Percentiles rank a stretch among this genome's conserved stretches.
These are phyloP conservation scores for Pyrrhia umbra DNA, from an alignment of 2,888 invertebrate species.

Conservation along the genomic window DNA sequence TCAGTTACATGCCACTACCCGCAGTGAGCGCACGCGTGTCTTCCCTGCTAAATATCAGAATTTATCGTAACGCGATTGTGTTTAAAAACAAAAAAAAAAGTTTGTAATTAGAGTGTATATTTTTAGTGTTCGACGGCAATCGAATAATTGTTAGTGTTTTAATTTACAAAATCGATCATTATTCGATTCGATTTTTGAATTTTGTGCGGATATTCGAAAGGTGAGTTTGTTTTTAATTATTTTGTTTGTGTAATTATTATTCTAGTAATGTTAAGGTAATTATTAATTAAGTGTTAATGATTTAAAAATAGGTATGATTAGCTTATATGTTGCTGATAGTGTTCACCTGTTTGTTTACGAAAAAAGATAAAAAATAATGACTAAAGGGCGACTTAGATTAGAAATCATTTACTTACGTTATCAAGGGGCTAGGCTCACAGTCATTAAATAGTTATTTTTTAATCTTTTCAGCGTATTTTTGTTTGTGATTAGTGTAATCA, in stretches of 20 bases:
- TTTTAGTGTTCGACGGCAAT: constrained; percentile 12
- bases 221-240: constrained; percentile 32
- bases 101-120: constrained; percentile 4
- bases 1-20: constrained; percentile 46
- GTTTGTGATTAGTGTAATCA: constrained; percentile 13
- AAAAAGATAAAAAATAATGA: constrained; percentile 21
- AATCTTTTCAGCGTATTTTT: constrained; percentile 7
- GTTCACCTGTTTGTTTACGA: constrained; percentile 13
- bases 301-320: constrained; percentile 10
- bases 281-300: constrained; percentile 1
- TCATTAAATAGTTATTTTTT: constrained; percentile 18
- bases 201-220: constrained; percentile 24
- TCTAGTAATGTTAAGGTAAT: neutral
- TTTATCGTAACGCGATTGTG: constrained; percentile 31
- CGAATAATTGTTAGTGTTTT: constrained; percentile 10
- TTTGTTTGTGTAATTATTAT: too few relatives aligned
- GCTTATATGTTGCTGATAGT: constrained; percentile 20
- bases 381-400: constrained; percentile 22
- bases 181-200: constrained; percentile 1
- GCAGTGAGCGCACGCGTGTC: constrained; percentile 43
- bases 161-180: neutral
- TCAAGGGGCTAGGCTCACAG: neutral
- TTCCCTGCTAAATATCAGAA: constrained; percentile 4
- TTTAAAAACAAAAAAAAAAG: constrained; percentile 2
- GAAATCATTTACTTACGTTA: constrained; percentile 10